These are phyloP conservation scores for Pachyseris speciosa DNA, from an alignment of 64 coral and sea anemone species.

Conservation along the genomic window DNA sequence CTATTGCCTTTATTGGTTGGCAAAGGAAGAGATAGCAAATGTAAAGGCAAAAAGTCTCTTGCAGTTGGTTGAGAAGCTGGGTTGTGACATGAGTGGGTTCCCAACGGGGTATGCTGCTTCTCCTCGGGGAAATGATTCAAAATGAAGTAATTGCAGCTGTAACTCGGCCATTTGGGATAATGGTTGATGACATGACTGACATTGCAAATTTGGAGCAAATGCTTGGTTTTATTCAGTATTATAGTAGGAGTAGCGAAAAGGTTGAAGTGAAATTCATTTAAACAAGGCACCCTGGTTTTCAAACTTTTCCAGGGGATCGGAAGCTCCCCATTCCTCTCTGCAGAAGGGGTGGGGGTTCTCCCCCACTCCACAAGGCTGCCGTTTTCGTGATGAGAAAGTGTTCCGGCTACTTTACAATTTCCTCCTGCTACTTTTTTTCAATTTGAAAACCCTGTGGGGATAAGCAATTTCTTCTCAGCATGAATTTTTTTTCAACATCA, in stretches of 20 bases:
- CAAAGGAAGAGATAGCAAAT: background rate
- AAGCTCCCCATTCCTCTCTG: too few species aligned
- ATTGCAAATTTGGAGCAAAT: background rate
- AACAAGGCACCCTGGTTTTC: too few species aligned
- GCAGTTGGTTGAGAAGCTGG: background rate
- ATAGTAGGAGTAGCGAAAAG: background rate
- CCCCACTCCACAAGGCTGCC: too few species aligned
- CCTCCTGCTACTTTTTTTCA: too few species aligned
- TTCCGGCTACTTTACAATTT: too few species aligned
- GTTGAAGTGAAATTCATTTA: background rate
- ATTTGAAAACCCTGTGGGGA: too few species aligned
- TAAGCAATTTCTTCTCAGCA: too few species aligned
- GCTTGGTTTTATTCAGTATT: background rate
- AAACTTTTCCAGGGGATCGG: too few species aligned
- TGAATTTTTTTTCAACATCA: too few species aligned
- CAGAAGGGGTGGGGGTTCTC: too few species aligned
- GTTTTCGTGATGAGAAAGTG: too few species aligned
- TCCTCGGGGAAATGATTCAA: background rate
- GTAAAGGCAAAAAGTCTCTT: background rate
- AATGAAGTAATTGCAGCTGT: background rate
- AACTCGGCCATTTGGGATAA: background rate
- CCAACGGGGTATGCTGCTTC: background rate
- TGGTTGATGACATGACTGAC: background rate
- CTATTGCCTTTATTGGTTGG: slow-evolving; percentile 37
- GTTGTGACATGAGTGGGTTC: background rate